Percentiles rank a stretch among this genome's conserved stretches.
Conservation (phyloP, 2,113 vertebrate species). For the Periophthalmus modestus region DNA sequence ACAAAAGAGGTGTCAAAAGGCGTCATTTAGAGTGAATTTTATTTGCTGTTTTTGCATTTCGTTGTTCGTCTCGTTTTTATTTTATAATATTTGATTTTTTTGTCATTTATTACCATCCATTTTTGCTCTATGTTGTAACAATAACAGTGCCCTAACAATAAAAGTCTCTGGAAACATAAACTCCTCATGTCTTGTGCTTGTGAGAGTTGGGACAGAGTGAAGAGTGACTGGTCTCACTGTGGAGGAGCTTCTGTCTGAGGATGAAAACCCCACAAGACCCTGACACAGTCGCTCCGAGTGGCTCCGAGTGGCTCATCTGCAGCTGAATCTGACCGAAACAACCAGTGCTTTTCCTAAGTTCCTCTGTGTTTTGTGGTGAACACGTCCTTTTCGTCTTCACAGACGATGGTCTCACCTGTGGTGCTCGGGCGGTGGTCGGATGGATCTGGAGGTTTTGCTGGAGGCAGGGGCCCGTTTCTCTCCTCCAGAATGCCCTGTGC, state of each 20-base stretch:
- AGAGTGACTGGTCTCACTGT: constrained; percentile 12
- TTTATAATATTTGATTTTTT: too few species aligned
- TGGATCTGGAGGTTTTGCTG: constrained; percentile 69
- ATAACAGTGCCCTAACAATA: too few species aligned
- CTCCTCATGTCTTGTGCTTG: neutral
- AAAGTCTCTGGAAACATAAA: neutral
- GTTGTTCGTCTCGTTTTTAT: too few species aligned
- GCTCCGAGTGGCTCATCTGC: neutral
- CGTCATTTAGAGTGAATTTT: too few species aligned
- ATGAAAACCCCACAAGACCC: constrained; percentile 28
- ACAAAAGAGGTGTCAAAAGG: too few species aligned
- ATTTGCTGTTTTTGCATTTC: too few species aligned
- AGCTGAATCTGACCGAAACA: constrained; percentile 16
- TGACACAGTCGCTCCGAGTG: neutral
- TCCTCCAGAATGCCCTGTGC: constrained; percentile 77
- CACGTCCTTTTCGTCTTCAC: too few species aligned
- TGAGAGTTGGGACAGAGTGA: constrained; percentile 6
- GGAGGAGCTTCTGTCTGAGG: constrained; percentile 28
- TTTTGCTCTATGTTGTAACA: too few species aligned
- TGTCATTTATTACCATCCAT: too few species aligned
- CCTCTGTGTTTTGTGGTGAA: neutral
- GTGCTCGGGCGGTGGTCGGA: constrained; percentile 52
- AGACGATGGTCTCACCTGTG: constrained; percentile 56
- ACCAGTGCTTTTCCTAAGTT: neutral
- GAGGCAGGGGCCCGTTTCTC: constrained; percentile 83